Evolutionary conservation across 2,113 vertebrate genomes (phyloP), one percentile per base, ranked within the genome.

Genomic region (Grammomys dolichurus): DNA sequence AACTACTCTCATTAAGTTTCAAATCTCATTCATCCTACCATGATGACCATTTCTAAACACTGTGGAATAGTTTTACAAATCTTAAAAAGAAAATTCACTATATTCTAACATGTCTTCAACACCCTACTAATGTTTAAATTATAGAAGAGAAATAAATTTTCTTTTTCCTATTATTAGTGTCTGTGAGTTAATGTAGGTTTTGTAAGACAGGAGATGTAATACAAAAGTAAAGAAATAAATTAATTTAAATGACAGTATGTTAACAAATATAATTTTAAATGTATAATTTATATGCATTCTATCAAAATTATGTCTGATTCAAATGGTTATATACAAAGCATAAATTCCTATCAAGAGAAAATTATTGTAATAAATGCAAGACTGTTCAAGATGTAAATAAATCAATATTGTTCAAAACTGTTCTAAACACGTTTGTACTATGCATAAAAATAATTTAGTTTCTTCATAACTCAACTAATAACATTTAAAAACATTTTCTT

Each of bases 1-100:
- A 46, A 28, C 91, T 63, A 26, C 8, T 70, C 22, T 95, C 91
- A 89, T 95, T 91, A 91, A 70, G 69, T 73, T 69, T 76, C 54
- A 51, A 51, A 19, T 11, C 54, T 33, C 19, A 60, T 26, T 60
- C 19, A 81, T 12, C 36, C 17, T 56, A 80, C 17, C 33, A 22
- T 1, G n/a, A 24, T 81, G 78, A 4, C n/a, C n/a, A 81, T 56
- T 81, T 54, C 16, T 80, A 80, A 80, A 54, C 48, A 20, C 31
- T 33, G 13, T 51, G 46, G 7, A 36, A 33, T 51, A 54, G 26
- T 17, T 33, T 17, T 54, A 17, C 26, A 80, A 54, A 54, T 12
- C 48, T 54, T 80, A 33, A 80, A 80, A 54, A 19, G 8, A 80
- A 76, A 40, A 40, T 46, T 26, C 4, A 76, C 22, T 51, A 80